Evolutionary conservation across 2,888 invertebrate species (phyloP).

Genomic region (Rhogogaster chlorosoma): DNA sequence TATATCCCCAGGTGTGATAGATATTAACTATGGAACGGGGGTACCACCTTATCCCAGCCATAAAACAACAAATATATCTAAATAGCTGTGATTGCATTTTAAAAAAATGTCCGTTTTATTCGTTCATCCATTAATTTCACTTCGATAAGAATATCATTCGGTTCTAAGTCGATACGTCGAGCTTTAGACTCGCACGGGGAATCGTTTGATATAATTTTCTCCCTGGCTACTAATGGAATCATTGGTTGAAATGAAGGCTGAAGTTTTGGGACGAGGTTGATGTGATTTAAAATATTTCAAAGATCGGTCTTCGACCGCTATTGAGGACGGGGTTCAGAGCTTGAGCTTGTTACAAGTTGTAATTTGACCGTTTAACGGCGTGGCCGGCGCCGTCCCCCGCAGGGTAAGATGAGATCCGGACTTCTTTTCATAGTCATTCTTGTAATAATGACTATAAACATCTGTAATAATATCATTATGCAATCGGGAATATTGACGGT

Average conservation of each 20-base stretch:
- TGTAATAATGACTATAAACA: slow-evolving; percentile 69
- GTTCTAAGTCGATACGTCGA: not conserved
- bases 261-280: not conserved
- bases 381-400: slow-evolving; percentile 68
- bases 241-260: not conserved
- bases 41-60: not conserved
- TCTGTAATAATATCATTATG: slow-evolving; percentile 65
- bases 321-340: slow-evolving; percentile 12
- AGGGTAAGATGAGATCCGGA: slow-evolving; percentile 70
- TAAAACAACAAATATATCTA: not conserved
- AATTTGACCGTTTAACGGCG: slow-evolving; percentile 70
- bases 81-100: not conserved
- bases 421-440: slow-evolving; percentile 74
- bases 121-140: not conserved
- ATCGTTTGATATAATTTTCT: not conserved
- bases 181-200: not conserved
- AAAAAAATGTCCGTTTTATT: not conserved
- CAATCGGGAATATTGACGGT: slow-evolving; percentile 50
- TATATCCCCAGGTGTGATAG: slow-evolving; percentile 37
- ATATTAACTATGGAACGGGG: slow-evolving; percentile 18
- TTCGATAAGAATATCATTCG: not conserved
- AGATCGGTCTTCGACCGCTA: slow-evolving; percentile 35
- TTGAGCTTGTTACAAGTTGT: slow-evolving; percentile 64
- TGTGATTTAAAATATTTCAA: slow-evolving; percentile 1
- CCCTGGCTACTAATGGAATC: not conserved